phyloP scores from a whole-genome alignment of 2,797 vertebrate genomes.

The Parotocinclus haroldoi region DNA sequence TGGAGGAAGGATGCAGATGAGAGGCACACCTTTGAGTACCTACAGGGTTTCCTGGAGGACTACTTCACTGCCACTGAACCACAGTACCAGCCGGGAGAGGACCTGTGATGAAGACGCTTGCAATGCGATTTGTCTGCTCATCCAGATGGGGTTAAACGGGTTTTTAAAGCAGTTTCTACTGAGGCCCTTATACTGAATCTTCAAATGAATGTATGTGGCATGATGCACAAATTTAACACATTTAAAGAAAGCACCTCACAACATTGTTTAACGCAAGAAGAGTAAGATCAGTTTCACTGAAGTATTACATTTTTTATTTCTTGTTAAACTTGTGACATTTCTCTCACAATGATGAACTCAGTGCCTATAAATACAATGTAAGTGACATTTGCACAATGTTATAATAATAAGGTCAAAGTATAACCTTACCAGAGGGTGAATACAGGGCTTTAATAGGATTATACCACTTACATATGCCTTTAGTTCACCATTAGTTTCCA shows the following conservation, averaged over 20 bases:
- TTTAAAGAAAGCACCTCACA: too few species aligned
- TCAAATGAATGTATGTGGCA: constrained; percentile 25
- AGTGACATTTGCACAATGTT: constrained; percentile 7
- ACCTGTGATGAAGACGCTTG: constrained; percentile 68
- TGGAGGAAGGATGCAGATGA: constrained; percentile 92
- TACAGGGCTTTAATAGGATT: constrained; percentile 11
- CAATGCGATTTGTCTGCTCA: constrained; percentile 16
- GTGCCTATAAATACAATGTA: constrained; percentile 2
- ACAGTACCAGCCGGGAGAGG: constrained; percentile 95
- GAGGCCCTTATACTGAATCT: constrained; percentile 12
- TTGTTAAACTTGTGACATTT: background rate
- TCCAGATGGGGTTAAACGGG: constrained; percentile 1
- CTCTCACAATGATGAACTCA: constrained; percentile 2
- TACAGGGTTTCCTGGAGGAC: constrained; percentile 96
- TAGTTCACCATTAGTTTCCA: background rate
- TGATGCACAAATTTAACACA: constrained; percentile 16
- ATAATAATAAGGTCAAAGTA: constrained; percentile 4
- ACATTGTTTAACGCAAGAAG: too few species aligned
- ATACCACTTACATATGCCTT: constrained; percentile 11
- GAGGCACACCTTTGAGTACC: constrained; percentile 94
- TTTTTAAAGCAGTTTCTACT: constrained; percentile 11
- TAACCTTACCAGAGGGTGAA: background rate
- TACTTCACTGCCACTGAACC: constrained; percentile 97
- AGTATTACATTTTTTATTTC: background rate
- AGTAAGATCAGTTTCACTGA: too few species aligned